A percentile compares a stretch with the other conserved stretches of the same genome.
Conservation (phyloP, 2,888 invertebrate species). For the Temnothorax rugatulus region DNA sequence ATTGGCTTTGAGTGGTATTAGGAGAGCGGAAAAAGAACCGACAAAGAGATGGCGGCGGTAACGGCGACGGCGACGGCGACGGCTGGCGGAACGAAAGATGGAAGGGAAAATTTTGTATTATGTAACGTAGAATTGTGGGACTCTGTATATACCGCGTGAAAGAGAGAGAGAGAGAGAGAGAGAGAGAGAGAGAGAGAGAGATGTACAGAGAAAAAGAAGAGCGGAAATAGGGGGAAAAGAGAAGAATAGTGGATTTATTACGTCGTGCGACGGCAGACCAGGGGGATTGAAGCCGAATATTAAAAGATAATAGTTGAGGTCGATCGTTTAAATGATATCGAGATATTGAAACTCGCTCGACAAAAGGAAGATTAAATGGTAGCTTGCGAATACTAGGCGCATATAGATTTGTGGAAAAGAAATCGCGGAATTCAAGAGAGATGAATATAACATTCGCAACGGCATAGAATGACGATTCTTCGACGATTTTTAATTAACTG, state of each 20-base stretch:
- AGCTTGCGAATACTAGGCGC: not conserved
- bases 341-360: not conserved
- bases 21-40: conserved; percentile 56
- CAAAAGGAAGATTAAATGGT: conserved; percentile 19
- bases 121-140: conserved; percentile 34
- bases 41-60: conserved; percentile 31
- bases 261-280: conserved; percentile 23
- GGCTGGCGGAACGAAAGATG: conserved; percentile 30
- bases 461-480: not conserved
- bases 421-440: not conserved
- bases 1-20: conserved; percentile 71
- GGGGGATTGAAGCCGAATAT: conserved; percentile 59
- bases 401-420: not conserved
- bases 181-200: conserved; percentile 13
- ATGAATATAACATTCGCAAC: not conserved
- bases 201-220: not conserved
- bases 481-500: not conserved
- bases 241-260: conserved; percentile 62
- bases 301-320: conserved; percentile 38
- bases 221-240: conserved; percentile 33
- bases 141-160: conserved; percentile 21
- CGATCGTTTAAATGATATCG: conserved; percentile 40
- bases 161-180: no score
- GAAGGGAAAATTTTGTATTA: conserved; percentile 61
- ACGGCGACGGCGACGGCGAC: conserved; percentile 14